A percentile compares a stretch with the other conserved stretches of the same genome.
phyloP scores from a whole-genome alignment of 2,797 vertebrate species.

The Stomatorhinus walkeri region DNA sequence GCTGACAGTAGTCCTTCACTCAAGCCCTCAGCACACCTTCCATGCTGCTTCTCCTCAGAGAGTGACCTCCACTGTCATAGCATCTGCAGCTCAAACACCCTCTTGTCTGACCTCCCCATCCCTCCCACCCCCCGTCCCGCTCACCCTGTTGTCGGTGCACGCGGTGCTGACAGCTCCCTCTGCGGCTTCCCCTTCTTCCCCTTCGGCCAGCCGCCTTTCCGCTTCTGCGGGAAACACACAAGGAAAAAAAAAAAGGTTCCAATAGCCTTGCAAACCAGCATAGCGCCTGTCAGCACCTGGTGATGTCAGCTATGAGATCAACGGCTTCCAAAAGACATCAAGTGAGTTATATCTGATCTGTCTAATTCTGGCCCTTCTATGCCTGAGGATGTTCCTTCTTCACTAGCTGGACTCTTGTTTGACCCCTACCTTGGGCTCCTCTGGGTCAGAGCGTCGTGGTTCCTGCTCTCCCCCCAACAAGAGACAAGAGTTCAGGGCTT shows the following conservation, averaged over 20 bases:
- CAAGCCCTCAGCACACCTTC: background rate
- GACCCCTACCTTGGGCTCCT: slow-evolving; percentile 32
- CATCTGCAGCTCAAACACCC: background rate
- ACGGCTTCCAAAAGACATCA: background rate
- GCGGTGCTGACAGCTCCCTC: slow-evolving; percentile 30
- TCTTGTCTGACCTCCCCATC: background rate
- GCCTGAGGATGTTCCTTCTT: background rate
- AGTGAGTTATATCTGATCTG: background rate
- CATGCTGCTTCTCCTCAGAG: background rate
- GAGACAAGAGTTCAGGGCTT: background rate
- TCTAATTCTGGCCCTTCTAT: background rate
- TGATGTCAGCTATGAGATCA: background rate
- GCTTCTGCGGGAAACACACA: slow-evolving; percentile 31
- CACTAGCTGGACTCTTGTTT: background rate
- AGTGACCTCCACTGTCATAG: background rate
- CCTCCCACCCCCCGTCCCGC: background rate
- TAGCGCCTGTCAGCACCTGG: background rate
- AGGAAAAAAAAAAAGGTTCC: background rate
- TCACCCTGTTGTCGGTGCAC: slow-evolving; percentile 32
- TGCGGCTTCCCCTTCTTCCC: slow-evolving; percentile 37
- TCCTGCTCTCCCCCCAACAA: background rate
- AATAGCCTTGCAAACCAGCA: background rate
- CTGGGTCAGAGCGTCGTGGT: slow-evolving; percentile 13
- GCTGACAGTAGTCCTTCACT: background rate
- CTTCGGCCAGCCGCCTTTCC: slow-evolving; percentile 36